Evolutionary conservation across 1,140 invertebrate genomes (phyloP), one percentile per base, ranked within the genome.

Genomic region (Sweltsa coloradensis): DNA sequence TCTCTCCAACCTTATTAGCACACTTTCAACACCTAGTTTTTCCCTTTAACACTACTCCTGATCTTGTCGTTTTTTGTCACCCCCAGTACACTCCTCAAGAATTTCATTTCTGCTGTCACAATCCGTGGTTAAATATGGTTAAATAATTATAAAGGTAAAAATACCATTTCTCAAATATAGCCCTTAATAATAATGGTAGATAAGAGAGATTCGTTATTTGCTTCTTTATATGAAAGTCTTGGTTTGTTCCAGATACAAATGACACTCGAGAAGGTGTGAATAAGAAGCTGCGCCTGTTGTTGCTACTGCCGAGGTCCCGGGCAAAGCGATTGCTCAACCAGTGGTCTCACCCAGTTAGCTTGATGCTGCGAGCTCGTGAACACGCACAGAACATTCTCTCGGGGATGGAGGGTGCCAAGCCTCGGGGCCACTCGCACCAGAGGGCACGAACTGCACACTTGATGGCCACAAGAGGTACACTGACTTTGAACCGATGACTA

Each of bases 311-410:
- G 9, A 73, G 80, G 58, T 83, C 81, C 1, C 70, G 85, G 42
- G 83, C 79, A 2, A 78, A 84, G 55, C 72, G 85, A 19, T 65
- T 86, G 13, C 66, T 90, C 1, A 85, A 83, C 52, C 78, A 81
- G 54, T 89, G 84, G 83, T 60, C 74, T 34, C 80, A 85, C 65
- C 80, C 82, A 9, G 71, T 79, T n/a, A 83, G 83, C 53, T 68
- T 87, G 9, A 76, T 83, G 70, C 61, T 88, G 39, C 69, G 85
- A 37, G 85, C 85, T 0, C 68, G 85, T 13, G 82, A 88, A 61
- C 86, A 90, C 61, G 77, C 85, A 4, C 70, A 76, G 3, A 81
- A 85, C 57, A 78, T 89, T 56, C 64, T 89, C 7, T 80, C 79
- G 24, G 85, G 83, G 34, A 57, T 47, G 21, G 46, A 47, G 34